Conservation (phyloP, 2,797 vertebrate species). For the Enteromius radiatus region DNA sequence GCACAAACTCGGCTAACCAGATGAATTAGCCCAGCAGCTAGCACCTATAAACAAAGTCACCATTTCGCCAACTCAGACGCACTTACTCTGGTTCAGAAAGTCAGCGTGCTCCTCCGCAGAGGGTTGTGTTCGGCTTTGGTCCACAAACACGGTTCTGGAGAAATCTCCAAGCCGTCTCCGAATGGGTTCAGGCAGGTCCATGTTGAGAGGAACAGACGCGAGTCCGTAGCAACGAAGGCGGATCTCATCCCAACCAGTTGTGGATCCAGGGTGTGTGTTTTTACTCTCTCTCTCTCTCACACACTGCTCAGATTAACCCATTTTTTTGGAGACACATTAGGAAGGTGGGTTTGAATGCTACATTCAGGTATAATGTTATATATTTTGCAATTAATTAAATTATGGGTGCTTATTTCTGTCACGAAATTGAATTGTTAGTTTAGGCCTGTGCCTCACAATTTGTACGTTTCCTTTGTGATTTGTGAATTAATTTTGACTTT, state of each 20-base stretch:
- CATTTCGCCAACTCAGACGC: neutral
- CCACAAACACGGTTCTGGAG: conserved; percentile 77
- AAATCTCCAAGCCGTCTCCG: conserved; percentile 77
- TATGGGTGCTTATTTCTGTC: neutral
- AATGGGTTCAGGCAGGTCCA: conserved; percentile 77
- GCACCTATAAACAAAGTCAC: neutral
- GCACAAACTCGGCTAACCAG: neutral
- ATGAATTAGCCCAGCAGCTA: conserved; percentile 30
- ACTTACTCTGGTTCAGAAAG: conserved; percentile 69
- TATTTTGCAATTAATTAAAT: neutral
- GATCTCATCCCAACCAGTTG: conserved; percentile 12
- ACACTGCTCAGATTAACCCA: conserved; percentile 9
- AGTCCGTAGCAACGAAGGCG: conserved; percentile 44
- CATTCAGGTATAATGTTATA: neutral
- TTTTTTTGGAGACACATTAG: neutral
- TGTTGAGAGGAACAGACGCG: conserved; percentile 45
- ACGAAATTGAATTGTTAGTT: neutral
- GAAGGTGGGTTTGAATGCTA: neutral
- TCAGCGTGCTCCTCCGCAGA: conserved; percentile 57
- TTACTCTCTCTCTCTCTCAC: neutral
- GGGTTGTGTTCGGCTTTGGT: conserved; percentile 64
- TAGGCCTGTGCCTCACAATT: neutral
- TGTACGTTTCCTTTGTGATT: no score
- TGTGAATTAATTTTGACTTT: no score
- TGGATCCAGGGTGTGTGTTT: neutral